These are phyloP conservation scores for Ypsolopha sequella DNA, from an alignment of 2,888 invertebrate genomes.

Conservation along the genomic window DNA sequence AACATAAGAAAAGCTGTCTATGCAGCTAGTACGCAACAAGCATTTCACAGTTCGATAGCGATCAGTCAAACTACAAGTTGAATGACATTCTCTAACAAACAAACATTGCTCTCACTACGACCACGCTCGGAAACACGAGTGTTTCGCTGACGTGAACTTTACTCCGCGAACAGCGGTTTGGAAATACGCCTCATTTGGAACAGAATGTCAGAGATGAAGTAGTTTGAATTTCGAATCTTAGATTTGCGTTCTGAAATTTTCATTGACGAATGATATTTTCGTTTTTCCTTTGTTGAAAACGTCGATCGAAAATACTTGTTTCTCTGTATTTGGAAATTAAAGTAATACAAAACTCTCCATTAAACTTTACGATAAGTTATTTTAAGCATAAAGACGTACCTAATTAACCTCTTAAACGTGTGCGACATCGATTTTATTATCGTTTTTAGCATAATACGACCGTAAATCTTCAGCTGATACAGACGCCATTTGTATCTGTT, in stretches of 20 bases:
- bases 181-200: constrained; percentile 9
- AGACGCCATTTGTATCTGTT: constrained; percentile 29
- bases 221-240: background rate
- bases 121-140: constrained; percentile 10
- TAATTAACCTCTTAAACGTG: constrained; percentile 51
- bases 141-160: constrained; percentile 7
- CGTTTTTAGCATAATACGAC: constrained; percentile 33
- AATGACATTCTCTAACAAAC: constrained; percentile 34
- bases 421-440: constrained; percentile 36
- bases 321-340: constrained; percentile 12
- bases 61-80: constrained; percentile 36
- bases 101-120: constrained; percentile 1
- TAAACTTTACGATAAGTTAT: constrained; percentile 45
- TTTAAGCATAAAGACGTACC: constrained; percentile 35
- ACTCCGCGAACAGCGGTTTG: constrained; percentile 4
- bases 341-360: constrained; percentile 6
- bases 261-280: background rate
- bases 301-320: background rate
- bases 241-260: background rate
- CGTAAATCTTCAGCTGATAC: constrained; percentile 35
- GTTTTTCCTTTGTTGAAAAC: background rate
- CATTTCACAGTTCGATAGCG: constrained; percentile 35
- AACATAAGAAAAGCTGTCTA: background rate
- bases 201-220: background rate
- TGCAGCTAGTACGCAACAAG: constrained; percentile 7